These are phyloP conservation scores for Drosophila aff. DNA, from an alignment of 1,140 invertebrate genomes.

Conservation along the genomic window DNA sequence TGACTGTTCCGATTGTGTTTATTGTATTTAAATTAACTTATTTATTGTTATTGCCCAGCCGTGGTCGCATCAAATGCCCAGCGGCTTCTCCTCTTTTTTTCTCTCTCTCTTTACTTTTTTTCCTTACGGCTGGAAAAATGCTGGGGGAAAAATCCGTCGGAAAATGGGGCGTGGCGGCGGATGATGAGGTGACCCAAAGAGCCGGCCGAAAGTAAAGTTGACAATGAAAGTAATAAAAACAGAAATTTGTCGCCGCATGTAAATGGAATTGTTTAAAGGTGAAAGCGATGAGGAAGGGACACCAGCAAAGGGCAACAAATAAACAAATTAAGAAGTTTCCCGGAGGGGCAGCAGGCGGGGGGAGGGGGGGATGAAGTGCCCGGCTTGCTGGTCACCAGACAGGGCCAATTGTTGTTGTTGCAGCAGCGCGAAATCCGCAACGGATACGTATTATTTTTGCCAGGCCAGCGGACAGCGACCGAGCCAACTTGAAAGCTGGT, in stretches of 20 bases:
- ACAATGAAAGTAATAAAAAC: constrained; percentile 79
- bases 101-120: background rate
- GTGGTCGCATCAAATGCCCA: constrained; percentile 37
- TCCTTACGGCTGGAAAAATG: constrained; percentile 2
- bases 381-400: background rate
- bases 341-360: background rate
- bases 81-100: background rate
- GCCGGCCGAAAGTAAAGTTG: constrained; percentile 52
- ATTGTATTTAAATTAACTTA: constrained; percentile 83
- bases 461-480: constrained; percentile 51
- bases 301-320: constrained; percentile 63
- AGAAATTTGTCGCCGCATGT: constrained; percentile 81
- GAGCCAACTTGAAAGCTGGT: constrained; percentile 2
- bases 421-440: constrained; percentile 61
- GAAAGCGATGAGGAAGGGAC: constrained; percentile 48
- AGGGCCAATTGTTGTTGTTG: background rate
- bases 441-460: constrained; percentile 78
- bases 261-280: constrained; percentile 83
- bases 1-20: constrained; percentile 73
- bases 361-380: background rate
- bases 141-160: background rate
- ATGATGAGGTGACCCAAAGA: constrained; percentile 32
- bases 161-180: background rate
- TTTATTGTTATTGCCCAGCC: constrained; percentile 71
- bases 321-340: constrained; percentile 76